Percentiles rank a stretch among this genome's conserved stretches.
Conservation (phyloP, 2,888 invertebrate species). For the Phytoseiulus persimilis region DNA sequence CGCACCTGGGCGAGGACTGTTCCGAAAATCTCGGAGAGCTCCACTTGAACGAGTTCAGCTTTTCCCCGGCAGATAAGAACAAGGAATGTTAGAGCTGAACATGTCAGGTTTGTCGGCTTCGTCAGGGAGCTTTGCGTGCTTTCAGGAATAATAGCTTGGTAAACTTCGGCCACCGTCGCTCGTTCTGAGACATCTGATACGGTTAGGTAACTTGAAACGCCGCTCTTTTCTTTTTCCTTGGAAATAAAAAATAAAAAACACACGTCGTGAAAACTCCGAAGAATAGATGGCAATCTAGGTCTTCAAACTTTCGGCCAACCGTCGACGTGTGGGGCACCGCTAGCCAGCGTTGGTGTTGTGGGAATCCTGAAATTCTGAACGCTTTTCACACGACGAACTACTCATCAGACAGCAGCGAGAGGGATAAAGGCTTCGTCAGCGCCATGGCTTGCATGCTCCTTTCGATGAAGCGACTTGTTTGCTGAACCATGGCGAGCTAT, state of each 20-base stretch:
- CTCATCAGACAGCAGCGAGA: neutral
- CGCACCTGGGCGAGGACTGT: too few species aligned
- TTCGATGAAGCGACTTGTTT: too few species aligned
- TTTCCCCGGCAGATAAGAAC: too few species aligned
- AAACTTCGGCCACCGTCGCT: neutral
- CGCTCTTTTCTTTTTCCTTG: neutral
- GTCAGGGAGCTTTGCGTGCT: neutral
- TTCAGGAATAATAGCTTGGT: neutral
- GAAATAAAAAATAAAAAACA: neutral
- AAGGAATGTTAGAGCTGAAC: too few species aligned
- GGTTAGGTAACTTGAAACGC: neutral
- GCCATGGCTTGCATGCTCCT: too few species aligned
- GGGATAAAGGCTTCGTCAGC: neutral
- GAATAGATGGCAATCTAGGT: conserved; percentile 5
- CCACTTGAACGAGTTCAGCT: too few species aligned
- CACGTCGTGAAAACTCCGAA: neutral
- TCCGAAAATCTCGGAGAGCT: too few species aligned
- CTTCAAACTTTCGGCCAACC: neutral
- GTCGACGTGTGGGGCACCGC: neutral
- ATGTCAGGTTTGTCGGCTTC: too few species aligned
- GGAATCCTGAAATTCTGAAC: neutral
- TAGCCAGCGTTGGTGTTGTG: neutral
- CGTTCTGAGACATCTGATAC: neutral
- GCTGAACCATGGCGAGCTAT: too few species aligned
- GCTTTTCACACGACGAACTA: neutral